A percentile compares a stretch with the other conserved stretches of the same genome.
These are phyloP conservation scores for Pollenia amentaria DNA, from an alignment of 2,888 invertebrate genomes.

Conservation along the genomic window DNA sequence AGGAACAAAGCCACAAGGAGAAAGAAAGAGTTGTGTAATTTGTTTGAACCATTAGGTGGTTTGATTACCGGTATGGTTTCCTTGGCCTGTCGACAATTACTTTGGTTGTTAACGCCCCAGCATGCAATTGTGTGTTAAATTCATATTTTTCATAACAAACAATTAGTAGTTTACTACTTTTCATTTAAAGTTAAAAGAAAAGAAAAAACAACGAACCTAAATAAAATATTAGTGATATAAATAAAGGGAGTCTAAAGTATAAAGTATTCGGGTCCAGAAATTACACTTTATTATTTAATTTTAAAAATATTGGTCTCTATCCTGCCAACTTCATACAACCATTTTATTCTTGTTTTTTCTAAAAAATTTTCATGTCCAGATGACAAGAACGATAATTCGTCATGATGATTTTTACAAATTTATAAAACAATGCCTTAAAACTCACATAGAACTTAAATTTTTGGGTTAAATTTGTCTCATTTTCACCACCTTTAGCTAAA, in stretches of 20 bases:
- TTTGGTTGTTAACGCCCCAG: conserved; percentile 75
- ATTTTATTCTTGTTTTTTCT: no score
- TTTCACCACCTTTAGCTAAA: conserved; percentile 68
- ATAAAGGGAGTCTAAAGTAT: not conserved
- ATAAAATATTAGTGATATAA: not conserved
- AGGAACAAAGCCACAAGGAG: not conserved
- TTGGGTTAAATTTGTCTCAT: conserved; percentile 62
- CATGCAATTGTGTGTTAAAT: conserved; percentile 72
- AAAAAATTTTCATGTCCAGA: conserved; percentile 6
- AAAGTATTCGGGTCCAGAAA: conserved; percentile 18
- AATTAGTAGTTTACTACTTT: conserved; percentile 65
- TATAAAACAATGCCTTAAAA: not conserved
- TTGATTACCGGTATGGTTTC: conserved; percentile 56
- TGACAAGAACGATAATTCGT: conserved; percentile 45
- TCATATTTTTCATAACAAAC: conserved; percentile 69
- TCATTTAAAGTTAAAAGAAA: conserved; percentile 28
- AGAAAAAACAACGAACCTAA: not conserved
- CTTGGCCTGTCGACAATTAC: conserved; percentile 74
- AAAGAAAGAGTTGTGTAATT: conserved; percentile 57
- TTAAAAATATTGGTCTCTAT: no score
- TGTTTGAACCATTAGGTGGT: conserved; percentile 65
- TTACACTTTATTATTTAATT: no score
- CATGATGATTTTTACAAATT: conserved; percentile 26
- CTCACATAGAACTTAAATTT: conserved; percentile 26
- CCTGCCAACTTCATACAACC: no score